Conservation (phyloP, 2,797 vertebrate species). For the Clarias platycephalus region DNA sequence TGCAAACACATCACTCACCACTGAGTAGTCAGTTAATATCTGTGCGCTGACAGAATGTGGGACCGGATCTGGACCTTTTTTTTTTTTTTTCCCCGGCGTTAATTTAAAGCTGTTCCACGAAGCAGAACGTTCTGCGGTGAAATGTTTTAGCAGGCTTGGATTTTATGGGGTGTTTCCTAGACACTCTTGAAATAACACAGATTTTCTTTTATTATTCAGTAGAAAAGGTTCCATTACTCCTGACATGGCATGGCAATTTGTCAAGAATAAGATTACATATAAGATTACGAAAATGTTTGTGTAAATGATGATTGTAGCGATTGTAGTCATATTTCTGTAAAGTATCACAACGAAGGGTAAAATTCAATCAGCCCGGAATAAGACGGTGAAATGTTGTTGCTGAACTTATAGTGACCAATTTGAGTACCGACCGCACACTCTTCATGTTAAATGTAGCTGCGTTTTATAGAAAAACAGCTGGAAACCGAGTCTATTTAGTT, state of each 20-base stretch:
- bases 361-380: background rate
- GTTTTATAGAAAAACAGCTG: slow-evolving; percentile 21
- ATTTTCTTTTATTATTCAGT: background rate
- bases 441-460: background rate
- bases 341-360: background rate
- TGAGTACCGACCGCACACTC: background rate
- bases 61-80: background rate
- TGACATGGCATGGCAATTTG: background rate
- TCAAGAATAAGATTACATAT: background rate
- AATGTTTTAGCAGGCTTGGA: slow-evolving; percentile 3
- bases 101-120: slow-evolving; percentile 2
- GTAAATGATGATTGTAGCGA: background rate
- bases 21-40: background rate
- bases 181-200: slow-evolving; percentile 22
- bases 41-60: slow-evolving; percentile 15
- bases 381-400: background rate
- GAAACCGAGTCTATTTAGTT: slow-evolving; percentile 24
- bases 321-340: background rate
- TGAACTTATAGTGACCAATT: slow-evolving; percentile 8
- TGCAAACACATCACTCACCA: slow-evolving; percentile 10
- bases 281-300: background rate
- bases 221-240: background rate
- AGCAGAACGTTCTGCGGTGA: slow-evolving; percentile 2
- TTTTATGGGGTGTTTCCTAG: slow-evolving; percentile 22
- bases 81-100: background rate